Conservation (phyloP, 2,888 invertebrate species). For the Phengaris alcon region DNA sequence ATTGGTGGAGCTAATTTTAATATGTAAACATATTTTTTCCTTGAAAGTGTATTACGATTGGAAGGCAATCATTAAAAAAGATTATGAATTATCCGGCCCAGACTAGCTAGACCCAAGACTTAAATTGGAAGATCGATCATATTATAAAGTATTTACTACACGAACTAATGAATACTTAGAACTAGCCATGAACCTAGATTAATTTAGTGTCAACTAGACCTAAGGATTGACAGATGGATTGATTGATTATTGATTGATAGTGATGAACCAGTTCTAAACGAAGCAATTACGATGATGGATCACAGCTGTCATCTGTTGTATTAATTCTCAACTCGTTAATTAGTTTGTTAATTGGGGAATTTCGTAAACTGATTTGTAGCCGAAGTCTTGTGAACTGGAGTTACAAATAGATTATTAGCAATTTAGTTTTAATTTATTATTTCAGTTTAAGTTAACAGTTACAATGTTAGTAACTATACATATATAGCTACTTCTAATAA, state of each 20-base stretch:
- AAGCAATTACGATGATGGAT: constrained; percentile 17
- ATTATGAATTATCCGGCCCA: too few species aligned
- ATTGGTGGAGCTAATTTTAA: too few species aligned
- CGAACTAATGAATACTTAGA: not conserved
- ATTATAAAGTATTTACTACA: not conserved
- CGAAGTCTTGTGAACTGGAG: not conserved
- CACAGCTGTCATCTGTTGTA: not conserved
- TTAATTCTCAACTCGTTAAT: constrained; percentile 4
- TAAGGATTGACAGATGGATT: constrained; percentile 5
- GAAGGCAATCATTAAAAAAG: too few species aligned
- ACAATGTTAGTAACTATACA: too few species aligned
- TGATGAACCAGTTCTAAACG: constrained; percentile 5
- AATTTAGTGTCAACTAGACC: not conserved
- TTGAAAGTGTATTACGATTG: too few species aligned
- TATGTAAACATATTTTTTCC: too few species aligned
- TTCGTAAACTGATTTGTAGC: not conserved
- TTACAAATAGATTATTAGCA: too few species aligned
- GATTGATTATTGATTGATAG: not conserved
- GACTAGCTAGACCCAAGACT: too few species aligned
- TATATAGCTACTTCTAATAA: too few species aligned
- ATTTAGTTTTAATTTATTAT: too few species aligned
- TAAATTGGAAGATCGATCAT: too few species aligned
- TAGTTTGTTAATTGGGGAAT: not conserved
- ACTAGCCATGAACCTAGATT: not conserved
- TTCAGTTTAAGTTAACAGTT: too few species aligned